phyloP scores from a whole-genome alignment of 2,113 vertebrate genomes.

The Copsychus sechellarum region DNA sequence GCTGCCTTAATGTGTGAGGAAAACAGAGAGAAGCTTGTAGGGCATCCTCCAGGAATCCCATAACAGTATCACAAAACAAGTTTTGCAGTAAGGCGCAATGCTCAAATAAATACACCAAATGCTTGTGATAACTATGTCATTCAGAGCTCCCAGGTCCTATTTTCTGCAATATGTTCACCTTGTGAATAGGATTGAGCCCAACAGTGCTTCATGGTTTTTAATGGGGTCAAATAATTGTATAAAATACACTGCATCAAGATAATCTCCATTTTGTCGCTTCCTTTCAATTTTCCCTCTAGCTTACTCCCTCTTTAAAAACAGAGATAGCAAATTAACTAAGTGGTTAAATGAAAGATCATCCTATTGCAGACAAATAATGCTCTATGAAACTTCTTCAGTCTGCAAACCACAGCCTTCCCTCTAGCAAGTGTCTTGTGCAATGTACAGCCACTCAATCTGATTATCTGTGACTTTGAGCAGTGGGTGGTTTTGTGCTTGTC shows the following conservation, averaged over 20 bases:
- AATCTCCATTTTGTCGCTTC: not conserved
- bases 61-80: not conserved
- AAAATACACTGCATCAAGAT: not conserved
- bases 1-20: not conserved
- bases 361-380: not conserved
- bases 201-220: not conserved
- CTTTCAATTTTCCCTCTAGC: not conserved
- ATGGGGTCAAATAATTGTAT: not conserved
- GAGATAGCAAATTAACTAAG: not conserved
- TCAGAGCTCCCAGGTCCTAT: not conserved
- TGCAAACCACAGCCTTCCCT: constrained; percentile 24
- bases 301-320: not conserved
- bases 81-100: not conserved
- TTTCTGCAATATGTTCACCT: not conserved
- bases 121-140: not conserved
- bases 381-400: not conserved
- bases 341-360: not conserved
- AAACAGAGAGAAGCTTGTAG: not conserved
- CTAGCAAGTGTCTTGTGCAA: constrained; percentile 6
- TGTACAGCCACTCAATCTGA: constrained; percentile 37
- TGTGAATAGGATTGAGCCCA: not conserved
- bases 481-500: constrained; percentile 41
- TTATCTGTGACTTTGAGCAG: constrained; percentile 58
- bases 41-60: not conserved
- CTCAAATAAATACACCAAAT: not conserved